Percentiles rank a stretch among this genome's conserved stretches.
Evolutionary conservation across 2,113 vertebrate species (phyloP).

Genomic region (Hippocampus barbouri): DNA sequence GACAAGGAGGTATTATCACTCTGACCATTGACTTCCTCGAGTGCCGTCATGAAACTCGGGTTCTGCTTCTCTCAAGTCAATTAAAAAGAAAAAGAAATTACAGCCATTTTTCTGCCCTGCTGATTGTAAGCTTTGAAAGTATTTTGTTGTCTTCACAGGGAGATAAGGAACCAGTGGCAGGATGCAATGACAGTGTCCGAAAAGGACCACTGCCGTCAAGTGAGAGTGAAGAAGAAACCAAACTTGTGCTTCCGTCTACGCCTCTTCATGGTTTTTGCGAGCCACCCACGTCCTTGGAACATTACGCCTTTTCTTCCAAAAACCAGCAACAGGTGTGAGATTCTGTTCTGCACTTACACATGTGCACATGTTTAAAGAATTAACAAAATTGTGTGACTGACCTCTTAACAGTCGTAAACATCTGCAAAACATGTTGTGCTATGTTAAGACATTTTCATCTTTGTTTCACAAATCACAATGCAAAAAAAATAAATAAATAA

Average conservation of each 20-base stretch:
- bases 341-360: not conserved
- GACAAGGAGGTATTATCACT: conserved; percentile 52
- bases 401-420: not conserved
- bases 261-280: not conserved
- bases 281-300: not conserved
- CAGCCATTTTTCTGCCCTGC: not conserved
- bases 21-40: conserved; percentile 17
- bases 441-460: too few relatives aligned
- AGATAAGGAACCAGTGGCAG: not conserved
- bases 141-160: conserved; percentile 25
- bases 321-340: conserved; percentile 35
- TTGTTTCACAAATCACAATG: too few relatives aligned
- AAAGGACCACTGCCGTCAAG: not conserved
- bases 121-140: not conserved
- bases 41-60: conserved; percentile 19
- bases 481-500: too few relatives aligned
- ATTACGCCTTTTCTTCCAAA: not conserved
- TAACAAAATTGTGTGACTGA: not conserved
- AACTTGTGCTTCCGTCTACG: conserved; percentile 15
- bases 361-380: not conserved
- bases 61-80: not conserved
- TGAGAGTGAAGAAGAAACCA: conserved; percentile 12
- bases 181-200: not conserved
- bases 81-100: not conserved
- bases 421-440: too few relatives aligned